Conservation (phyloP, 2,797 vertebrate genomes). For the Tauraco hartlaubi region DNA sequence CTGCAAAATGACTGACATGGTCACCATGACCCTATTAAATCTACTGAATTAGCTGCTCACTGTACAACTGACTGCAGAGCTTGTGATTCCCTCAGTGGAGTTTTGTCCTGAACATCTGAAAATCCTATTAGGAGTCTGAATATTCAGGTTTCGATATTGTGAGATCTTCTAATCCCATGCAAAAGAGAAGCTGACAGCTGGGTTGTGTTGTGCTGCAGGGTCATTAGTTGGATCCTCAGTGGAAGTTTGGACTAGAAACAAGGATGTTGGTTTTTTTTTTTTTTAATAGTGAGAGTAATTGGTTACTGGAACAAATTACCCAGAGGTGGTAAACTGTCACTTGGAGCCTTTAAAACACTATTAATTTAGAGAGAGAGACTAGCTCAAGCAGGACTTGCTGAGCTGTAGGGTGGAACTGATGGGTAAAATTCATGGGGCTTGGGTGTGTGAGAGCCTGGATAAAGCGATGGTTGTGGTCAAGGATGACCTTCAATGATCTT, state of each 20-base stretch:
- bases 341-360: not conserved
- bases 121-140: not conserved
- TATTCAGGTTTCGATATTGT: not conserved
- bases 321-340: not conserved
- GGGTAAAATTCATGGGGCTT: not conserved
- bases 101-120: not conserved
- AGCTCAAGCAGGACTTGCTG: not conserved
- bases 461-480: not conserved
- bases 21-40: slow-evolving; percentile 5
- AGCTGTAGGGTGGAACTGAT: not conserved
- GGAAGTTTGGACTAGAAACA: not conserved
- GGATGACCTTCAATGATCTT: not conserved
- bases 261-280: not conserved
- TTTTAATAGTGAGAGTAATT: not conserved
- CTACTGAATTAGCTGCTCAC: not conserved
- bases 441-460: not conserved
- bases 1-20: not conserved
- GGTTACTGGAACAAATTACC: not conserved
- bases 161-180: not conserved
- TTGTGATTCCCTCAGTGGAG: not conserved
- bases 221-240: not conserved
- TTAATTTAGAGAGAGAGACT: not conserved
- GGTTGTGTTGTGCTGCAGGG: not conserved
- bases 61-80: not conserved
- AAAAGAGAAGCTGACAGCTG: not conserved